phyloP scores from a whole-genome alignment of 2,888 invertebrate species.

The Oscheius onirici region DNA sequence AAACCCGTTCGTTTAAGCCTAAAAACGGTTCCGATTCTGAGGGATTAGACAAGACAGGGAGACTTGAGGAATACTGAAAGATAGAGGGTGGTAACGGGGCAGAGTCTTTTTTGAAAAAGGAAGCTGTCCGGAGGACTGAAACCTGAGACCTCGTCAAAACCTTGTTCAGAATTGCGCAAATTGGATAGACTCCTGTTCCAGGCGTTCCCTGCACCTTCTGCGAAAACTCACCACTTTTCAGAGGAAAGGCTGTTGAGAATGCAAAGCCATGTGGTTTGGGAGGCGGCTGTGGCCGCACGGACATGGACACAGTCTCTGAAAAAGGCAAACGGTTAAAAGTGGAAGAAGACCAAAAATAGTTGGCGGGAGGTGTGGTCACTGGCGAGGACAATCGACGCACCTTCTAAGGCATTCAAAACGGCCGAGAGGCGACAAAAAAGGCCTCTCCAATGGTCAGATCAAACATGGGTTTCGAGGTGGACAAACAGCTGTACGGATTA shows the following conservation, averaged over 20 bases:
- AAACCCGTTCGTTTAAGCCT: no score
- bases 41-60: no score
- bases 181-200: neutral
- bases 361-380: conserved; percentile 6
- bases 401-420: conserved; percentile 1
- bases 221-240: conserved; percentile 16
- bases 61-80: no score
- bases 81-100: no score
- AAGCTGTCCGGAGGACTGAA: no score
- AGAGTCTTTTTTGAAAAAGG: no score
- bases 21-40: no score
- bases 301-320: conserved; percentile 38
- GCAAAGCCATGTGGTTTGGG: conserved; percentile 41
- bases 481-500: conserved; percentile 29
- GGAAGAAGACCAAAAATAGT: neutral
- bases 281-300: conserved; percentile 46
- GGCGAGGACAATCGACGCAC: conserved; percentile 9
- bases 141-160: no score
- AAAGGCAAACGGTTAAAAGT: conserved; percentile 14
- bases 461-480: conserved; percentile 9
- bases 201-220: neutral
- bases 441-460: neutral
- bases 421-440: neutral
- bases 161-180: neutral
- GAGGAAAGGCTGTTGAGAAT: conserved; percentile 28